Percentiles rank a stretch among this genome's conserved stretches.
Evolutionary conservation across 2,888 invertebrate species (phyloP).

Genomic region (Rotaria sp.): DNA sequence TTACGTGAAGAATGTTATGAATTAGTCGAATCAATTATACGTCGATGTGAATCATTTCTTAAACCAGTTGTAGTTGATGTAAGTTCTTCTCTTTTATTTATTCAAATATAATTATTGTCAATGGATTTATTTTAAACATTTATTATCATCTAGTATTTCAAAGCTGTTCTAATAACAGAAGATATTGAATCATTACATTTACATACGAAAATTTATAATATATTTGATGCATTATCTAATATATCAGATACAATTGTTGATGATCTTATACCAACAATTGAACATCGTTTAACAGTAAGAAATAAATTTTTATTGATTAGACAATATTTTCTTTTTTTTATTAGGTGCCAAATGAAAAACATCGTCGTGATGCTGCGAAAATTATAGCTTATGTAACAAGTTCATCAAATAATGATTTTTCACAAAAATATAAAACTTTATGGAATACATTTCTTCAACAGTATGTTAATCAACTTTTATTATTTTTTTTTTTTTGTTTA

Average conservation of each 20-base stretch:
- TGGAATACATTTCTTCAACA: not conserved
- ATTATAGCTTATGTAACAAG: conserved; percentile 10
- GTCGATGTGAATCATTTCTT: not conserved
- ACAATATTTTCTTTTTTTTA: not conserved
- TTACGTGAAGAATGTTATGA: conserved; percentile 29
- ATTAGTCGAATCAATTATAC: conserved; percentile 8
- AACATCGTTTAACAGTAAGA: not conserved
- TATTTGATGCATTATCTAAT: not conserved
- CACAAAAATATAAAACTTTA: not conserved
- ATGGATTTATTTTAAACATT: no score
- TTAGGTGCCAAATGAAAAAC: not conserved
- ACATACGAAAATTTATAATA: not conserved
- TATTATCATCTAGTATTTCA: not conserved
- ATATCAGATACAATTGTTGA: not conserved
- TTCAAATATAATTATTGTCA: not conserved
- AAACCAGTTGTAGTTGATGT: not conserved
- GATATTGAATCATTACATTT: conserved; percentile 9
- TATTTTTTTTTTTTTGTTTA: not conserved
- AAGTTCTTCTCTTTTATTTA: not conserved
- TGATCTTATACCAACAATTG: not conserved
- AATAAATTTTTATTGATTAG: not conserved
- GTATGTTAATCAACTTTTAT: not conserved
- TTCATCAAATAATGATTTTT: conserved; percentile 17
- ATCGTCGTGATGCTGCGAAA: conserved; percentile 16
- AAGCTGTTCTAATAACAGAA: not conserved